Percentiles rank a stretch among this genome's conserved stretches.
Evolutionary conservation across 2,888 invertebrate species (phyloP).

Genomic region (Drosophila vallismaia): DNA sequence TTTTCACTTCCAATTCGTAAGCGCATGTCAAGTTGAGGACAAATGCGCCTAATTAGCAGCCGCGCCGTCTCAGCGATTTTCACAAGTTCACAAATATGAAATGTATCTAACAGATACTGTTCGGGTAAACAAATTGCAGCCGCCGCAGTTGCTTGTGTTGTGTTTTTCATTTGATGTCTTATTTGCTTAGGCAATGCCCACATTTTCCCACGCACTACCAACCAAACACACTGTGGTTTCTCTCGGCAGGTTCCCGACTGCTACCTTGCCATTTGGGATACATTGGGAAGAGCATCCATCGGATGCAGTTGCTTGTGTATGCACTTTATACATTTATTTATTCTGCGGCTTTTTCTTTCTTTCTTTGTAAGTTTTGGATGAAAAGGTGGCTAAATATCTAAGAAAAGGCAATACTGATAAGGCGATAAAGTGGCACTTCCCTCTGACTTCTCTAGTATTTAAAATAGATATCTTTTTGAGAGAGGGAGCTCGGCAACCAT

Average conservation of each 20-base stretch:
- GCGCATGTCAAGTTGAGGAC: slow-evolving; percentile 64
- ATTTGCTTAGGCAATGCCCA: slow-evolving; percentile 67
- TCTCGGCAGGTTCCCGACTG: slow-evolving; percentile 28
- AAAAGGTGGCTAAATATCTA: slow-evolving; percentile 62
- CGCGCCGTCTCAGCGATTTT: slow-evolving; percentile 65
- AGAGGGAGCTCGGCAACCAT: slow-evolving; percentile 55
- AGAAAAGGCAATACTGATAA: slow-evolving; percentile 51
- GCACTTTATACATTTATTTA: slow-evolving; percentile 51
- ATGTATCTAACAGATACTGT: slow-evolving; percentile 53
- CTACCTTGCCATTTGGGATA: slow-evolving; percentile 40
- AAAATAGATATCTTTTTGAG: not conserved
- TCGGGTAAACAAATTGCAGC: slow-evolving; percentile 60
- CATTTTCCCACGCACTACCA: slow-evolving; percentile 63
- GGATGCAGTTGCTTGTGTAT: slow-evolving; percentile 52
- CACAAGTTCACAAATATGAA: slow-evolving; percentile 70
- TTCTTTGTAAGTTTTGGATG: slow-evolving; percentile 37
- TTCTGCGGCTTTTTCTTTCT: slow-evolving; percentile 37
- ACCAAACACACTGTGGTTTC: slow-evolving; percentile 50
- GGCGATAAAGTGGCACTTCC: slow-evolving; percentile 52
- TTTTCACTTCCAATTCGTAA: slow-evolving; percentile 64
- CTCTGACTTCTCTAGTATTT: not conserved
- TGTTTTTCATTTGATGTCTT: slow-evolving; percentile 32
- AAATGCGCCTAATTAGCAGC: slow-evolving; percentile 73
- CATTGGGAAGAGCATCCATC: slow-evolving; percentile 55
- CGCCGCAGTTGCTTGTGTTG: slow-evolving; percentile 12